A percentile compares a stretch with the other conserved stretches of the same genome.
These are phyloP conservation scores for Paracanthobrama guichenoti DNA, from an alignment of 2,113 vertebrate species.

Conservation along the genomic window DNA sequence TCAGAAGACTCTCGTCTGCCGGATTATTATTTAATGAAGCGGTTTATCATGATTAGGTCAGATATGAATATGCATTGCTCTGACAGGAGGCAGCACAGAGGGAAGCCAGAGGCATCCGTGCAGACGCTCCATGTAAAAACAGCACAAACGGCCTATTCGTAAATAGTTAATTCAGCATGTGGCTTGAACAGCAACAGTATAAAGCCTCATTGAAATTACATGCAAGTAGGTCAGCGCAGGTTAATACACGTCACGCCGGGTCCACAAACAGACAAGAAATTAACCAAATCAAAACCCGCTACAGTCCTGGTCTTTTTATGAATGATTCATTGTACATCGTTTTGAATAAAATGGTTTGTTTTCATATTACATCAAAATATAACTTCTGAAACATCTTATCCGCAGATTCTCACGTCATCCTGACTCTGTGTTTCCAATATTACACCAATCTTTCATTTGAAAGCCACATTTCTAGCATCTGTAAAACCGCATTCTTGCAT, in stretches of 20 bases:
- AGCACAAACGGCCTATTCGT: background rate
- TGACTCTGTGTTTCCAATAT: background rate
- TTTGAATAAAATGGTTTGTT: background rate
- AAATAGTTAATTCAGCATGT: constrained; percentile 20
- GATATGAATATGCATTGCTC: constrained; percentile 25
- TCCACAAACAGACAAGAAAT: background rate
- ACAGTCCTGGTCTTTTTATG: background rate
- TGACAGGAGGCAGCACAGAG: background rate
- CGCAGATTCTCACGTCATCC: background rate
- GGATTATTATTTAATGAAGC: constrained; percentile 1
- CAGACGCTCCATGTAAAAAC: background rate
- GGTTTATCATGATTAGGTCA: constrained; percentile 29
- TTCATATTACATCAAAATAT: background rate
- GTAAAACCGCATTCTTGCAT: too few relatives aligned
- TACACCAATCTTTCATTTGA: too few relatives aligned
- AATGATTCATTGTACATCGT: background rate
- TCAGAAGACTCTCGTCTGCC: background rate
- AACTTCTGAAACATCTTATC: background rate
- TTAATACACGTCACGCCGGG: background rate
- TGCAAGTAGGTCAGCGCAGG: constrained; percentile 23
- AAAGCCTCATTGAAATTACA: background rate
- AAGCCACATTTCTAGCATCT: too few relatives aligned
- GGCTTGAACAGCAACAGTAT: background rate
- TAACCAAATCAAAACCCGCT: background rate
- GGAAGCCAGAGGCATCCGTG: background rate